Evolutionary conservation across 2,797 vertebrate genomes (phyloP).

Genomic region (Mus spretus): DNA sequence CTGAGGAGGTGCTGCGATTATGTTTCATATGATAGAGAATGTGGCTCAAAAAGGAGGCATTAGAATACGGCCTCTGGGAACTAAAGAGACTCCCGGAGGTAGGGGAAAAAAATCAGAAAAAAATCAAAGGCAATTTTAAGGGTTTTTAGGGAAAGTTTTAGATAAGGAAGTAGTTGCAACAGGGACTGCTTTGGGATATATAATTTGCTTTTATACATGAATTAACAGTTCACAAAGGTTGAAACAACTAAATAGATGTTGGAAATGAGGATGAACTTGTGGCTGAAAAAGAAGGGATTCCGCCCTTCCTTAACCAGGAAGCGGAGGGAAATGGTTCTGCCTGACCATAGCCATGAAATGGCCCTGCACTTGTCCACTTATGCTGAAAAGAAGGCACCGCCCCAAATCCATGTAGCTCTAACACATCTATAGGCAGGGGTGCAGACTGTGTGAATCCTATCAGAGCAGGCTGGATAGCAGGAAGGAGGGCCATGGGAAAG

Average conservation of each 20-base stretch:
- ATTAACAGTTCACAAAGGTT: constrained; percentile 40
- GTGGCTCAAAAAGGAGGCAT: neutral
- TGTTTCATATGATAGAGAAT: neutral
- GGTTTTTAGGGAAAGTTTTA: constrained; percentile 34
- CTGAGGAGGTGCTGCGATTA: neutral
- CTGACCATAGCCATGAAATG: neutral
- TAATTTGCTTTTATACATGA: constrained; percentile 47
- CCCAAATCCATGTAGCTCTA: neutral
- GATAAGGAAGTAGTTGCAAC: neutral
- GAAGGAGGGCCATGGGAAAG: neutral
- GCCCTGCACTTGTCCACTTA: neutral
- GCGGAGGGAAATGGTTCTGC: neutral
- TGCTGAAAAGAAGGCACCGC: neutral
- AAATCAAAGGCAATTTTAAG: constrained; percentile 2
- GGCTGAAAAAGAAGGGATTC: constrained; percentile 31
- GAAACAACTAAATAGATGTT: constrained; percentile 31
- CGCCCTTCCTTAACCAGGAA: neutral
- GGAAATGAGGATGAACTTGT: neutral
- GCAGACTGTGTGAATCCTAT: neutral
- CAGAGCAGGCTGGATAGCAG: neutral
- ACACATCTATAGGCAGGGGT: neutral
- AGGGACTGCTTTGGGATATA: neutral
- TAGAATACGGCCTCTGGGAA: neutral
- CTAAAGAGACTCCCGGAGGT: neutral
- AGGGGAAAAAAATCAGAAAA: neutral